A percentile compares a stretch with the other conserved stretches of the same genome.
Evolutionary conservation across 2,113 vertebrate species (phyloP).

Genomic region (Cyprinodon variegatus): DNA sequence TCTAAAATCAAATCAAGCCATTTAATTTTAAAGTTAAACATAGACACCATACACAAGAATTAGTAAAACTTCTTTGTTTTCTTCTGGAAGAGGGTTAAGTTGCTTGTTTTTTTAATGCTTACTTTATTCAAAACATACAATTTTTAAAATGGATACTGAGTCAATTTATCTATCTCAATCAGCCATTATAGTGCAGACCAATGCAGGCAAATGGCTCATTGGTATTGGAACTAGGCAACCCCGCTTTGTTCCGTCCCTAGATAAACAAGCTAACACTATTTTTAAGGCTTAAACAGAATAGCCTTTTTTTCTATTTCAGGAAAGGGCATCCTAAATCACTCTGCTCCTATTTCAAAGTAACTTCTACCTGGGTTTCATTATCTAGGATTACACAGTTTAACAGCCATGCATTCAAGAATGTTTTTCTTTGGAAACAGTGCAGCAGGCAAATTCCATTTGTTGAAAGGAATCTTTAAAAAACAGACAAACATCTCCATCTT

Average conservation of each 20-base stretch:
- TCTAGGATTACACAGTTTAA: constrained; percentile 28
- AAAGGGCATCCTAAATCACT: neutral
- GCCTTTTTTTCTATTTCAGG: neutral
- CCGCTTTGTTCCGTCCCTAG: neutral
- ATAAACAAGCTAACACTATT: neutral
- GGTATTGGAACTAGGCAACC: neutral
- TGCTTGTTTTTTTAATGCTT: neutral
- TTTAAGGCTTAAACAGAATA: neutral
- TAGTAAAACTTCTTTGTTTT: neutral
- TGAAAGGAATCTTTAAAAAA: constrained; percentile 16
- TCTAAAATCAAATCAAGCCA: too few relatives aligned
- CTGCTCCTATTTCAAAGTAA: neutral
- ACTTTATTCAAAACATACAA: neutral
- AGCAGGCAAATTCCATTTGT: constrained; percentile 40
- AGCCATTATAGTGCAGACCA: too few relatives aligned
- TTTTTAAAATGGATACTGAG: neutral
- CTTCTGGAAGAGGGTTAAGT: neutral
- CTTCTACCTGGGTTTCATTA: constrained; percentile 13
- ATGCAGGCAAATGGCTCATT: neutral
- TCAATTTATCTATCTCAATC: too few relatives aligned
- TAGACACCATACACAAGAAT: neutral
- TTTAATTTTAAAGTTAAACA: too few relatives aligned
- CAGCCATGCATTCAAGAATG: constrained; percentile 20
- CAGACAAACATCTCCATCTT: constrained; percentile 35
- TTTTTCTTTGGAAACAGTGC: constrained; percentile 15